phyloP scores from a whole-genome alignment of 2,888 invertebrate genomes.

The Lottia gigantea region DNA sequence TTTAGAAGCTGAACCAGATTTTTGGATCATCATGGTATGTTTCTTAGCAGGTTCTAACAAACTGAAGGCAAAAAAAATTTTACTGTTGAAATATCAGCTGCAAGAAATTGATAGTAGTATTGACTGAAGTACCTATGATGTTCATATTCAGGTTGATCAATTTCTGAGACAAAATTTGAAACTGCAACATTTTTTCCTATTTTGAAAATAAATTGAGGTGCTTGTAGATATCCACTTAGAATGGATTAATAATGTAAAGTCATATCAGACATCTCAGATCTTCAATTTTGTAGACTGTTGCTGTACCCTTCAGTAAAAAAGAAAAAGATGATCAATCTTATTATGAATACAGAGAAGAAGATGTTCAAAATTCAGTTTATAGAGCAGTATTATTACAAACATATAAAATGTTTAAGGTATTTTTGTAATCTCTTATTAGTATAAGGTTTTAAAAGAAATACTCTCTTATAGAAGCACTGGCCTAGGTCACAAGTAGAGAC shows the following conservation, averaged over 20 bases:
- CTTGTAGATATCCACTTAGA: no score
- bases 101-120: not conserved
- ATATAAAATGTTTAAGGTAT: constrained; percentile 80
- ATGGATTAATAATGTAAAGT: no score
- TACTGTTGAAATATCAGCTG: not conserved
- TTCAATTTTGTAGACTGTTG: constrained; percentile 75
- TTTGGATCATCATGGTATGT: constrained; percentile 89
- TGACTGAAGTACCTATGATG: no score
- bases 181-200: no score
- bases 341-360: constrained; percentile 82
- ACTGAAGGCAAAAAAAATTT: not conserved
- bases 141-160: no score
- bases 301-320: constrained; percentile 72
- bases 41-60: not conserved
- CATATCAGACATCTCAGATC: not conserved
- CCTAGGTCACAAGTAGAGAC: no score
- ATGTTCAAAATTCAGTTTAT: constrained; percentile 83
- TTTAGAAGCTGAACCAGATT: constrained; percentile 86
- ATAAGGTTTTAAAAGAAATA: not conserved
- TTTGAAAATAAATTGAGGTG: no score
- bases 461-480: no score
- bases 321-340: constrained; percentile 78
- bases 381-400: constrained; percentile 79
- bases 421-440: no score
- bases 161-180: no score